A percentile compares a stretch with the other conserved stretches of the same genome.
phyloP scores from a whole-genome alignment of 2,888 invertebrate genomes.

The Cryptocephalus moraei region DNA sequence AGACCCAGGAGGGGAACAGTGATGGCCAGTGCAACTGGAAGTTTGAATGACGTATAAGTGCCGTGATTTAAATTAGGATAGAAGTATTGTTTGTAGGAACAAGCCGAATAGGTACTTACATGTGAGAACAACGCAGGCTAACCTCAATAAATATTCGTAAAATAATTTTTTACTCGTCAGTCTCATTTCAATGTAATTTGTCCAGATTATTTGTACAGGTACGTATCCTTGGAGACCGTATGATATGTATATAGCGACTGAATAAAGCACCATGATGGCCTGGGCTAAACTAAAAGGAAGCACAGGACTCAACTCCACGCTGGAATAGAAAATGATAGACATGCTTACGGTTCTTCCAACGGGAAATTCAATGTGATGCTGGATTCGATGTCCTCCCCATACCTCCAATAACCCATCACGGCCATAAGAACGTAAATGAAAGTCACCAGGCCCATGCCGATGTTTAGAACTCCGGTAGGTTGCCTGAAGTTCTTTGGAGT shows the following conservation, averaged over 20 bases:
- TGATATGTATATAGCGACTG: conserved; percentile 65
- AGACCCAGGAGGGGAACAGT: conserved; percentile 60
- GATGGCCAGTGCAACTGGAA: conserved; percentile 60
- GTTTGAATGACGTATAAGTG: not conserved
- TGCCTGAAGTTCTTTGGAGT: conserved; percentile 70
- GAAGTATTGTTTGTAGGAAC: no score
- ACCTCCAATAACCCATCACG: conserved; percentile 76
- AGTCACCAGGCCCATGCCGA: conserved; percentile 70
- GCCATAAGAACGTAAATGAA: conserved; percentile 69
- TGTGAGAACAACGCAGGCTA: conserved; percentile 33
- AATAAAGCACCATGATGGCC: conserved; percentile 50
- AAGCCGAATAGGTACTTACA: conserved; percentile 28
- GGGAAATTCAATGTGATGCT: conserved; percentile 80
- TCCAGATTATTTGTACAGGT: conserved; percentile 72
- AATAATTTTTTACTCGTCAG: conserved; percentile 22
- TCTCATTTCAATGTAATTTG: conserved; percentile 34
- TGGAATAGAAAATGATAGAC: no score
- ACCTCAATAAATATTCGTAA: conserved; percentile 35
- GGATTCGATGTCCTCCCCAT: conserved; percentile 56
- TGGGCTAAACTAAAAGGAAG: conserved; percentile 48
- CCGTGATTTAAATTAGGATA: no score
- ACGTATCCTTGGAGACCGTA: conserved; percentile 86
- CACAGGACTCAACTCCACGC: not conserved
- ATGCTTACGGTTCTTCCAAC: conserved; percentile 41
- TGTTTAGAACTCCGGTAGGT: conserved; percentile 68